Base-by-base conservation (phyloP, 2,888 invertebrate genomes). In the Brachycybe producta region DNA sequence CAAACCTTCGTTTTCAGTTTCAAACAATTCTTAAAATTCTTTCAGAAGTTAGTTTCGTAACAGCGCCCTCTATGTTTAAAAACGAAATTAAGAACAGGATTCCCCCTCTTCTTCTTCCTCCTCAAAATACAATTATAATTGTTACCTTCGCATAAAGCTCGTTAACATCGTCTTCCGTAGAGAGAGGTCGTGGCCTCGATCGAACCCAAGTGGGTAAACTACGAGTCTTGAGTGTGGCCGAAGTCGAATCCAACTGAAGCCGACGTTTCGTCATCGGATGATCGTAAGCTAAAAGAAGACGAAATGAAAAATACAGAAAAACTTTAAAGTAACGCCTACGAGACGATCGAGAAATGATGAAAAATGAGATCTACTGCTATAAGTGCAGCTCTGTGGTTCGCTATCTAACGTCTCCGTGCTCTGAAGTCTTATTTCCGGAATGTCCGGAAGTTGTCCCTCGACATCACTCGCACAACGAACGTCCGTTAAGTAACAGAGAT, bases 181-280 rank as follows among this genome's bases (percentile, higher is more conserved):
- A 57, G 21, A 59, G 52, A 19, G 78, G 78, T 28, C 59, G 52
- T 23, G 54, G 55, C 62, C 78, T 77, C n/a, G 78, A 76, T 30
- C 80, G 70, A 28, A 80, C 76, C 73, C 80, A 80, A 3, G 81
- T 78, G 0, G 82, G 82, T 57, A 82, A 68, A 58, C 81, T 81
- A 42, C 81, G 70, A 0, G 81, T 81, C 67, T 73, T 73, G 56
- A 74, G 61, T 40, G 67, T 64, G 70, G 52, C 51, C 17, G 54
- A 49, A 24, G 32, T 53, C 15, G 35, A 41, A 35, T 53, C 41
- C 24, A 34, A 15, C 15, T 24, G 26, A 2, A 35, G 28, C 7
- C 28, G 34, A 15, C 24, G 46, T 21, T 39, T 34, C 5, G 26
- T 24, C 27, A 23, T 39, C n/a, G 48, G 26, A 26, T 38, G 30